phyloP scores from a whole-genome alignment of 2,113 vertebrate species.

The Calyptommatus sinebrachiatus region DNA sequence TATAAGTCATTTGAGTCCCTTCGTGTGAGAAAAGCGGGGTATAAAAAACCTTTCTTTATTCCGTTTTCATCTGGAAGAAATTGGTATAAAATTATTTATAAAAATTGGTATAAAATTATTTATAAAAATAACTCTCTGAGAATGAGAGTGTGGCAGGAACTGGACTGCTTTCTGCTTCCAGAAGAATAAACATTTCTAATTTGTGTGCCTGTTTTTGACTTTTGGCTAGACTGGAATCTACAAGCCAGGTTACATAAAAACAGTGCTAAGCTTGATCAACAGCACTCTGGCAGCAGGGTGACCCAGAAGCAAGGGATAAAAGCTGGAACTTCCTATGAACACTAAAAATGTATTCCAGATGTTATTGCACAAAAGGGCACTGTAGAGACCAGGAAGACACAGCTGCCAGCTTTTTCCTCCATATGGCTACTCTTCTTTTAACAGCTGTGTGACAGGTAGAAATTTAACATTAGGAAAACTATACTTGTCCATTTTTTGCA shows the following conservation, averaged over 20 bases:
- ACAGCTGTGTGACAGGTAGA: neutral
- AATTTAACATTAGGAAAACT: neutral
- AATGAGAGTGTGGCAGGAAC: no score
- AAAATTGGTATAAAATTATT: no score
- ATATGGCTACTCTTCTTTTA: neutral
- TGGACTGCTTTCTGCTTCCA: no score
- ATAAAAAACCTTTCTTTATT: no score
- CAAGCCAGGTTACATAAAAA: neutral
- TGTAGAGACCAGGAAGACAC: neutral
- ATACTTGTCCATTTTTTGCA: neutral
- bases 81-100: no score
- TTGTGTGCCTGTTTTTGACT: no score
- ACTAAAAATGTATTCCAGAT: slow-evolving; percentile 21
- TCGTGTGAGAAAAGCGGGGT: no score
- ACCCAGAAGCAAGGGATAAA: neutral
- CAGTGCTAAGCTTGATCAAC: neutral
- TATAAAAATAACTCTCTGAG: no score
- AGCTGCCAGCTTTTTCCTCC: neutral
- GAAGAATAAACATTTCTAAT: no score
- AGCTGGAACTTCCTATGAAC: neutral
- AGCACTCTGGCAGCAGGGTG: neutral
- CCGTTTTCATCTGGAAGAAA: no score
- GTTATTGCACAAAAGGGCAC: slow-evolving; percentile 6
- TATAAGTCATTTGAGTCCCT: no score
- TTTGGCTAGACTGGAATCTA: neutral